phyloP scores from a whole-genome alignment of 2,797 vertebrate genomes.

The Lates japonicus region DNA sequence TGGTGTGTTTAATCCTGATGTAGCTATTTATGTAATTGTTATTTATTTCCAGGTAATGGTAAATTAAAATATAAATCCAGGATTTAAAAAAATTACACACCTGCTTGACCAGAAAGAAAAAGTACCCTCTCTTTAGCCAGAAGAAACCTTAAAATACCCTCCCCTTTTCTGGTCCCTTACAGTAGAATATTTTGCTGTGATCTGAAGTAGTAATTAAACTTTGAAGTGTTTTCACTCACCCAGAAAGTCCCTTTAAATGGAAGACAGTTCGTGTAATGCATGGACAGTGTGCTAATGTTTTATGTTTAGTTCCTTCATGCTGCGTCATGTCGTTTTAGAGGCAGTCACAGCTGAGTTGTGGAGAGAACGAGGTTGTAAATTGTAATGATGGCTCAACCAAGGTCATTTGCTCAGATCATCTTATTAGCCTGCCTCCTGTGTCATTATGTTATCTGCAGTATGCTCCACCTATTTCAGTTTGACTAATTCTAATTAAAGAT shows the following conservation, averaged over 20 bases:
- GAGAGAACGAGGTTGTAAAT: conserved; percentile 26
- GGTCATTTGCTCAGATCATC: conserved; percentile 15
- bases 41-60: background rate
- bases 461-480: conserved; percentile 3
- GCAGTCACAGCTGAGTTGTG: conserved; percentile 8
- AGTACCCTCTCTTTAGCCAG: background rate
- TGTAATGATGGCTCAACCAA: conserved; percentile 19
- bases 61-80: background rate
- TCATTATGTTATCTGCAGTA: conserved; percentile 10
- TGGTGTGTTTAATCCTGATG: too few relatives aligned
- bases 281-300: background rate
- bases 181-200: background rate
- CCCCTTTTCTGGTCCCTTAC: background rate
- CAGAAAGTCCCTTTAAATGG: conserved; percentile 7
- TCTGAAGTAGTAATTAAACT: conserved; percentile 8
- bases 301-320: conserved; percentile 4
- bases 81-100: background rate
- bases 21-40: background rate
- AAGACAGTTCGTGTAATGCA: conserved; percentile 2
- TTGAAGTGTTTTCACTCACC: background rate
- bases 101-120: background rate
- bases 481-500: background rate
- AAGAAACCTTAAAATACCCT: background rate
- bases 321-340: background rate
- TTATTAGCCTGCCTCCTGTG: conserved; percentile 17